Evolutionary conservation across 2,113 vertebrate genomes (phyloP).

Genomic region (Anas platyrhynchos): DNA sequence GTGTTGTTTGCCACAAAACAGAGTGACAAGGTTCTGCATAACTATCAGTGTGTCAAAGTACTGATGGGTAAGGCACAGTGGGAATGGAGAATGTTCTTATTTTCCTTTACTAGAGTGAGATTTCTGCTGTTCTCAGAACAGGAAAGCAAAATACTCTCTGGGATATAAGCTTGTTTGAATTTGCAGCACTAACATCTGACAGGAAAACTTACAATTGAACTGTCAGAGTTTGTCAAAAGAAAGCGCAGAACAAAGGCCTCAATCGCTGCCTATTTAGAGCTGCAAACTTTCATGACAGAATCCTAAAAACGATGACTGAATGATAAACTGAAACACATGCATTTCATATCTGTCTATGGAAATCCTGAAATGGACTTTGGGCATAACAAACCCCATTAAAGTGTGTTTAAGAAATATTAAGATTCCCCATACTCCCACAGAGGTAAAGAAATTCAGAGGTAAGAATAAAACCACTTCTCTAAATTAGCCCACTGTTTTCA

Average conservation of each 20-base stretch:
- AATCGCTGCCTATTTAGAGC: not conserved
- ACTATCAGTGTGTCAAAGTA: not conserved
- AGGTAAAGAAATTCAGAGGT: not conserved
- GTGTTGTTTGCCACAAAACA: not conserved
- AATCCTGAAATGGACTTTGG: not conserved
- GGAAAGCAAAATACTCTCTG: not conserved
- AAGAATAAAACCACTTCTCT: not conserved
- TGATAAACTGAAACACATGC: not conserved
- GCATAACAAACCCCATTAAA: rapidly evolving
- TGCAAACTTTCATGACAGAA: not conserved
- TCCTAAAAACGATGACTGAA: not conserved
- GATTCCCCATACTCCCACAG: not conserved
- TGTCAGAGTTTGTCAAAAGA: not conserved
- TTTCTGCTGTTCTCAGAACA: not conserved
- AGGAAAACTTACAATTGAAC: not conserved
- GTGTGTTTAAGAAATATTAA: not conserved
- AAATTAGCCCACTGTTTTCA: not conserved
- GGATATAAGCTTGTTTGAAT: not conserved
- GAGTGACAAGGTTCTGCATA: not conserved
- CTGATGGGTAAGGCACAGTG: not conserved
- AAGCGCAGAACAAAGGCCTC: not conserved
- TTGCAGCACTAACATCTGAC: not conserved
- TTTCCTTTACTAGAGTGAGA: not conserved
- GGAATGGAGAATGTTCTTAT: not conserved
- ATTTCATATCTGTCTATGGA: not conserved